Conservation (phyloP, 2,888 invertebrate species). For the Microctonus aethiopoides region DNA sequence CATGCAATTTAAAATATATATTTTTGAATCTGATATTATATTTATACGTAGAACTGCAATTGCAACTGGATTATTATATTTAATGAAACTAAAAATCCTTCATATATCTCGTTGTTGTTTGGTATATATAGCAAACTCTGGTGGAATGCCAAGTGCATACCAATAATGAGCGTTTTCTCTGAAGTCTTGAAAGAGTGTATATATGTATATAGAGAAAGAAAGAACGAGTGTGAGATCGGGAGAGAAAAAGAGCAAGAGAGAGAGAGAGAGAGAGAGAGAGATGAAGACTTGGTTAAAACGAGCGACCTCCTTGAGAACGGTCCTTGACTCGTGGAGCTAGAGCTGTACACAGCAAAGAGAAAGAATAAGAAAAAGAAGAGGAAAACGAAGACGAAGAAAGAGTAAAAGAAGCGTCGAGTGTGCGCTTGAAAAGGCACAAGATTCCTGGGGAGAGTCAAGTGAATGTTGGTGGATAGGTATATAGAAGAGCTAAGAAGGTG, state of each 20-base stretch:
- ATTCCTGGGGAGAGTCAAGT: conserved; percentile 31
- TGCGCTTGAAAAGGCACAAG: conserved; percentile 32
- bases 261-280: neutral
- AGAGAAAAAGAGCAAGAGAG: neutral
- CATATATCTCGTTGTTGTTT: neutral
- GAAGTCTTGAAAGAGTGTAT: neutral
- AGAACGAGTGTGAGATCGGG: neutral
- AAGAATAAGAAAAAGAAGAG: conserved; percentile 34
- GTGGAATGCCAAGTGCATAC: conserved; percentile 16
- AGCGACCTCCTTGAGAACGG: conserved; percentile 67
- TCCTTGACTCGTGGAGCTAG: conserved; percentile 64
- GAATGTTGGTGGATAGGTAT: conserved; percentile 30
- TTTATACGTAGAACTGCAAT: neutral
- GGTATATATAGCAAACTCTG: neutral
- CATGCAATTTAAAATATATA: neutral
- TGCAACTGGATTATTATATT: neutral
- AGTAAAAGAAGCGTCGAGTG: conserved; percentile 28
- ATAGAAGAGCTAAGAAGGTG: conserved; percentile 29
- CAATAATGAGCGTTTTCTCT: conserved; percentile 12
- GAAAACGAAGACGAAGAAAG: conserved; percentile 15
- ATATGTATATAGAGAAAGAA: neutral
- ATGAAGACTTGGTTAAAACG: conserved; percentile 48
- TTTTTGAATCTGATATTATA: neutral
- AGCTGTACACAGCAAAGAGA: conserved; percentile 27
- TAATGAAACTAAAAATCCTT: neutral